Percentiles rank a stretch among this genome's conserved stretches.
Conservation (phyloP, 2,888 invertebrate genomes). For the Agrotis exclamationis region DNA sequence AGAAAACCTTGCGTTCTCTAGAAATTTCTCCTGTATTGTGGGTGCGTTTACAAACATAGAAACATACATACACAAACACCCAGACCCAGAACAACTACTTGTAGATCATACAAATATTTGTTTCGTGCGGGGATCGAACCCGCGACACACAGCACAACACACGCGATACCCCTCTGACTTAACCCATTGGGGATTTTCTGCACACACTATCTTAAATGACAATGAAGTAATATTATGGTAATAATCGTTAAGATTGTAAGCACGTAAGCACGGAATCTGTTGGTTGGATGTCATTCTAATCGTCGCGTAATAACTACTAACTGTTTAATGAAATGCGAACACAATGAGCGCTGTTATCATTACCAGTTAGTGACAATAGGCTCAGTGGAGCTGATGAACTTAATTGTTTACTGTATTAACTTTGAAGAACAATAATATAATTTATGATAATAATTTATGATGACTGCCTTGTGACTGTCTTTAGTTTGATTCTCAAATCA, state of each 20-base stretch:
- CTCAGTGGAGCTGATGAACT: constrained; percentile 12
- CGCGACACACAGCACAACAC: too few relatives aligned
- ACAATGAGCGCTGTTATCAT: constrained; percentile 22
- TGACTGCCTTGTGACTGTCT: too few relatives aligned
- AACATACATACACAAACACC: too few relatives aligned
- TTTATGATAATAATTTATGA: too few relatives aligned
- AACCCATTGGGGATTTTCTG: background rate
- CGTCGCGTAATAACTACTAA: constrained; percentile 10
- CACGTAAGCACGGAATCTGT: constrained; percentile 6
- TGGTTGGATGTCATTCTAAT: constrained; percentile 4
- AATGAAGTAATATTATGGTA: background rate
- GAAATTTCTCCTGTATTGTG: too few relatives aligned
- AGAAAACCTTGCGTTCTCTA: too few relatives aligned
- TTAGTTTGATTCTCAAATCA: too few relatives aligned
- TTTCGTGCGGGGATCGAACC: too few relatives aligned
- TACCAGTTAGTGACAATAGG: constrained; percentile 14
- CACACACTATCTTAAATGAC: background rate
- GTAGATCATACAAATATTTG: too few relatives aligned
- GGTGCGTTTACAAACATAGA: too few relatives aligned
- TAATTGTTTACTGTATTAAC: constrained; percentile 1
- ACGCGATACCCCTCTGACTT: background rate
- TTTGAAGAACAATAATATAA: background rate
- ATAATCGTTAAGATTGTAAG: constrained; percentile 2
- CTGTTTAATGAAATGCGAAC: constrained; percentile 37
- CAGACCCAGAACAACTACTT: too few relatives aligned